Base-by-base conservation (phyloP, 2,888 invertebrate genomes). In the Ectropis crepuscularia region DNA sequence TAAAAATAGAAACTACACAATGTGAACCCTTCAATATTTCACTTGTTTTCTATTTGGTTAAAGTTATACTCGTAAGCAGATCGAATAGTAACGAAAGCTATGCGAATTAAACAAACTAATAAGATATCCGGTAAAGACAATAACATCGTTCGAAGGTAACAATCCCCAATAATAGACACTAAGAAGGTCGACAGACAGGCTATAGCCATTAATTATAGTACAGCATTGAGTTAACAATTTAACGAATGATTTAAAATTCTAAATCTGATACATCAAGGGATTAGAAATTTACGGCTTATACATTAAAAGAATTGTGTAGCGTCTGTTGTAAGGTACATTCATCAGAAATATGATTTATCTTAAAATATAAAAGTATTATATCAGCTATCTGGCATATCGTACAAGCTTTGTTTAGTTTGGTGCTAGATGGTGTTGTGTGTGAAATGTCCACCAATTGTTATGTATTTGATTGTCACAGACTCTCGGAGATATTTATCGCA, bases 151-250 rank as follows among this genome's bases (percentile, higher is more conserved):
- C 41, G 47, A 57, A 62, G 57, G 57, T 57, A 57, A 54, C 54
- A 39, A 38, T 47, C n/a, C 63, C 53, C 45, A 63, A 50, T 63
- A 60, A 54, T 63, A 63, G 39, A 41, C 57, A 28, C 41, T 53
- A 11, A 12, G 64, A 61, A 65, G 64, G 64, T 51, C 57, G 28
- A 11, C 45, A 16, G 50, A 37, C 53, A 48, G 46, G n/a, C 47
- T 28, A 39, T 50, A 42, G 51, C 11, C 57, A 57, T 65, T 57
- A 65, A 53, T 65, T 65, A 43, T 43, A 48, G 51, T 47, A 47
- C 49, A 58, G 11, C 58, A 63, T 63, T 63, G 62, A 53, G 45
- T 53, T 61, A 65, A 61, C 60, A 42, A 9, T 50, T 46, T 47
- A 60, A 64, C 47, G 41, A 61, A 61, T 53, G 42, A 39, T 42